Conservation (phyloP, 2,797 vertebrate species). For the Hippopotamyrus pictus region DNA sequence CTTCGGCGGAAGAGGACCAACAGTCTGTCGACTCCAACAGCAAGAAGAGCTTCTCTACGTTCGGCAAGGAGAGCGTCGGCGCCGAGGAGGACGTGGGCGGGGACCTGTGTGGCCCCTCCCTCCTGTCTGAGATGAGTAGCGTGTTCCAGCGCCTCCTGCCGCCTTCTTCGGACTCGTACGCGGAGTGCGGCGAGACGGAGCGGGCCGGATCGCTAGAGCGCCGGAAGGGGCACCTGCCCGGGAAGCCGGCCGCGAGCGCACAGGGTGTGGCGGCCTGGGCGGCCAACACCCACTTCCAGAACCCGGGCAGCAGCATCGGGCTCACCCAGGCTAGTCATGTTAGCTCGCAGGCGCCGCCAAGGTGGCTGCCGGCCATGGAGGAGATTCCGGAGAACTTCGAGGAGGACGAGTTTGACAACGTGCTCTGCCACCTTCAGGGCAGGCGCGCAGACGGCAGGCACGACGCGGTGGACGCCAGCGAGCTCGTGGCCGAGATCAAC, state of each 20-base stretch:
- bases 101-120: constrained; percentile 74
- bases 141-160: constrained; percentile 91
- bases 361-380: constrained; percentile 98
- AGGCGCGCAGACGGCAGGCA: constrained; percentile 82
- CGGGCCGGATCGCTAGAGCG: constrained; percentile 77
- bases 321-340: constrained; percentile 66
- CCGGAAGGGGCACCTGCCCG: constrained; percentile 74
- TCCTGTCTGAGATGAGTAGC: constrained; percentile 92
- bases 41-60: constrained; percentile 93
- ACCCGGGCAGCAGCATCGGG: constrained; percentile 70
- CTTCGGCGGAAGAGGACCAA: constrained; percentile 57
- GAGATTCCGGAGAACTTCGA: constrained; percentile 97
- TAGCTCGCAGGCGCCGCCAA: constrained; percentile 66
- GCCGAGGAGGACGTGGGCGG: constrained; percentile 53
- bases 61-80: constrained; percentile 75
- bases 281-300: constrained; percentile 92
- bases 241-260: constrained; percentile 77
- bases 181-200: constrained; percentile 71
- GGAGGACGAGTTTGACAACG: constrained; percentile 93
- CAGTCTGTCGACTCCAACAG: constrained; percentile 56
- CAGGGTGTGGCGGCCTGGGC: constrained; percentile 92
- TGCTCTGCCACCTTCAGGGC: constrained; percentile 79
- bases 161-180: constrained; percentile 73
- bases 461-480: constrained; percentile 95
- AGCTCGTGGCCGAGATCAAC: constrained; percentile 96